Evolutionary conservation across 2,888 invertebrate species (phyloP), one percentile per base, ranked within the genome.

Genomic region (Zootermopsis nevadensis): DNA sequence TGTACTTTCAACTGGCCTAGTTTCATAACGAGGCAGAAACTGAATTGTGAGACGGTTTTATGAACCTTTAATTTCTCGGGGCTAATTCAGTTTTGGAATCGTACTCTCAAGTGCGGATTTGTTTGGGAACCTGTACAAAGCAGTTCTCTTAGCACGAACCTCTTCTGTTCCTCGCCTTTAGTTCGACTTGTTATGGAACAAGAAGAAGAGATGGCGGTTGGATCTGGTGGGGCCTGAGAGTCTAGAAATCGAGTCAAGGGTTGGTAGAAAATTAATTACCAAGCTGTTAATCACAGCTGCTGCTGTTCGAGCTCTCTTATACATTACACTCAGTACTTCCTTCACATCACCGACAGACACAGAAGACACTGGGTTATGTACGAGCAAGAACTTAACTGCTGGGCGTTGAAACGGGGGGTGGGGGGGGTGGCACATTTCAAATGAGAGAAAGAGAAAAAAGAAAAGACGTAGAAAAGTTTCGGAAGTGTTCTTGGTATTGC

Each of bases 271-370:
- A 82, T 82, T 82, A 82, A 82, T 82, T 82, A 82, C 82, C 67
- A 55, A 82, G 79, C 79, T 83, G 83, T 83, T 82, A 82, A 79
- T 79, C 79, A 82, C 82, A 80, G 83, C 80, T 83, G 83, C 42
- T 67, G 66, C 42, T 15, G 48, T 48, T 0, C 3, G 15, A 2
- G 55, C 55, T 60, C 60, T 12, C 60, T 60, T 60, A 60, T 60
- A 60, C 60, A 60, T 60, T 27, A 12, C 27, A 27, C 27, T 55
- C 19, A 27, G 12, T 27, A 12, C 38, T 77, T 77, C 33, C 69
- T 33, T 69, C 27, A 31, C 72, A 72, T 72, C 74, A 38, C 7
- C 42, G 24, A 27, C 74, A 38, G 74, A 60, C 60, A 60, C 60
- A 27, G 60, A 15, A 69, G 69, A 69, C 74, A 38, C 7, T 38